Percentiles rank a stretch among this genome's conserved stretches.
Evolutionary conservation across 1,140 invertebrate species (phyloP).

Genomic region (Scylla paramamosain): DNA sequence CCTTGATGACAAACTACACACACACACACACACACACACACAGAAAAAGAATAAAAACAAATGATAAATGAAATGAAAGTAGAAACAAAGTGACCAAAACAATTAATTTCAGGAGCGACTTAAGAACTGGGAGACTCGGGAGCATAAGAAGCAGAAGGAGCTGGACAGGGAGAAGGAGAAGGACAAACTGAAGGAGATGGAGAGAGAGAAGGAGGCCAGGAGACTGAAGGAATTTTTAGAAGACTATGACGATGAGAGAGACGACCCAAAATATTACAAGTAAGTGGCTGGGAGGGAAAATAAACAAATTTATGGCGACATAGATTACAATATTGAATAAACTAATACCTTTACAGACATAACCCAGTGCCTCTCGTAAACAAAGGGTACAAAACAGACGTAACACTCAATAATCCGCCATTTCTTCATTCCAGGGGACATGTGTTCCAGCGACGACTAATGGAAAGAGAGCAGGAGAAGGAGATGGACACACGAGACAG

Average conservation of each 20-base stretch:
- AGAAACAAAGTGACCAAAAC: too few species aligned
- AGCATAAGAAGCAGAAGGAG: slow-evolving; percentile 95
- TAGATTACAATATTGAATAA: too few species aligned
- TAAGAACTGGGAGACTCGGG: slow-evolving; percentile 95
- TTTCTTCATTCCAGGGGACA: slow-evolving; percentile 85
- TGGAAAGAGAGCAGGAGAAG: slow-evolving; percentile 94
- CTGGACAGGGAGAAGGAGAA: slow-evolving; percentile 94
- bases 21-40: slow-evolving; percentile 17
- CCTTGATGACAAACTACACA: too few species aligned
- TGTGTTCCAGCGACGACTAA: slow-evolving; percentile 92
- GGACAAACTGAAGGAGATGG: slow-evolving; percentile 90
- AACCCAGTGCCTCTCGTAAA: too few species aligned
- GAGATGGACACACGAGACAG: slow-evolving; percentile 94
- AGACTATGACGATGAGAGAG: slow-evolving; percentile 98
- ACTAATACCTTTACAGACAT: too few species aligned
- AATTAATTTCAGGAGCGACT: slow-evolving; percentile 82
- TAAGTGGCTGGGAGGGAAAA: slow-evolving; percentile 79
- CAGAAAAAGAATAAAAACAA: too few species aligned
- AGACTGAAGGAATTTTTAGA: slow-evolving; percentile 98
- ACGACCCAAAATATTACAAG: slow-evolving; percentile 98
- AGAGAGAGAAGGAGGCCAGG: slow-evolving; percentile 93
- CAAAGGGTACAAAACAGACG: too few species aligned
- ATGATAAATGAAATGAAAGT: too few species aligned
- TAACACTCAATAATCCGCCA: neutral
- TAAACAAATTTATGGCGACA: too few species aligned